Percentiles rank a stretch among this genome's conserved stretches.
Conservation (phyloP, 1,140 invertebrate genomes). For the Bombus sylvicola region DNA sequence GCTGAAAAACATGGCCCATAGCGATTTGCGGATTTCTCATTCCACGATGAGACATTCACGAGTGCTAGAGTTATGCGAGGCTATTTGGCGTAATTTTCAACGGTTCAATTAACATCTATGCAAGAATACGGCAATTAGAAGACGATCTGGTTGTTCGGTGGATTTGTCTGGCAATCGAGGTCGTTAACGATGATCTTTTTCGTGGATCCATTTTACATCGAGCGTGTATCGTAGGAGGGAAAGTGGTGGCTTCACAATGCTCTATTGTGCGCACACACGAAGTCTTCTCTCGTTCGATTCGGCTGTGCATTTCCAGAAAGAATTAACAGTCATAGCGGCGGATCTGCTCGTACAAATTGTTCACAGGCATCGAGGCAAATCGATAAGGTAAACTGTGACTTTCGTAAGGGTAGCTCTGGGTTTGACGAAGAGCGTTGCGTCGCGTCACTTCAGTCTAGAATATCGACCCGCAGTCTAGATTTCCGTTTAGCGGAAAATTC, state of each 20-base stretch:
- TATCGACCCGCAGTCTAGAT: neutral
- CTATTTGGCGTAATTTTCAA: neutral
- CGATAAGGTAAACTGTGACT: neutral
- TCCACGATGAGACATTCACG: constrained; percentile 50
- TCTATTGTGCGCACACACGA: neutral
- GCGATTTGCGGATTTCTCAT: constrained; percentile 54
- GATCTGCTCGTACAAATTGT: neutral
- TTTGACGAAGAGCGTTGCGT: neutral
- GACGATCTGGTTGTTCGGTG: neutral
- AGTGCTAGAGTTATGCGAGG: constrained; percentile 20
- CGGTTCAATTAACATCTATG: constrained; percentile 5
- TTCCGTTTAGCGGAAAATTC: neutral
- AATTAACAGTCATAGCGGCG: no score
- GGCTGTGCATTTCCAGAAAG: neutral
- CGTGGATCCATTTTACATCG: neutral
- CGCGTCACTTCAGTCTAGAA: neutral
- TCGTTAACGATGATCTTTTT: neutral
- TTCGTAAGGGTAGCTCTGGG: neutral
- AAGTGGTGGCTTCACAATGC: neutral
- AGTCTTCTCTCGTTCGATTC: neutral
- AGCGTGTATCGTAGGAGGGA: no score
- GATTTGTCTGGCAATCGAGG: constrained; percentile 1
- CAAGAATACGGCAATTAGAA: neutral
- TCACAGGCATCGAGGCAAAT: neutral
- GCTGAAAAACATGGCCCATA: constrained; percentile 44